phyloP scores from a whole-genome alignment of 1,140 invertebrate species.

The Dolichoris vasculosae region DNA sequence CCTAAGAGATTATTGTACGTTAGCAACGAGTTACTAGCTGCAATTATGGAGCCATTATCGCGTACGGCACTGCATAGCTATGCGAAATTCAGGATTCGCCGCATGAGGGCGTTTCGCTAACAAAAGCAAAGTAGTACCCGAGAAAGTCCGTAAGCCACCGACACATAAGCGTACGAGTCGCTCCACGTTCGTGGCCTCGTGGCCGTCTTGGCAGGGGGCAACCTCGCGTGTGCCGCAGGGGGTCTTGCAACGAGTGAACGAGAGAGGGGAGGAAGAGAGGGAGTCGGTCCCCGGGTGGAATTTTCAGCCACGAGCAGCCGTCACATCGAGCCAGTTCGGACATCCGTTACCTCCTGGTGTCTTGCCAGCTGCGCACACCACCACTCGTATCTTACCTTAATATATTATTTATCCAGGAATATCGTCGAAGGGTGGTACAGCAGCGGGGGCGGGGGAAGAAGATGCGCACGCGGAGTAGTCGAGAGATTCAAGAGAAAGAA shows the following conservation, averaged over 20 bases:
- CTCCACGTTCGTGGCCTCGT: not conserved
- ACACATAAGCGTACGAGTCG: not conserved
- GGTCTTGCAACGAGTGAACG: not conserved
- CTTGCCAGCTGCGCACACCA: slow-evolving; percentile 66
- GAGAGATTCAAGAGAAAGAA: not conserved
- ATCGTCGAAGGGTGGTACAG: not conserved
- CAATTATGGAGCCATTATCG: not conserved
- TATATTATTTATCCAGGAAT: slow-evolving; percentile 72
- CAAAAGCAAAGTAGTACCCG: not conserved
- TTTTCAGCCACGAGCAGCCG: slow-evolving; percentile 69
- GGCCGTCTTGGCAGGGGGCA: slow-evolving; percentile 7
- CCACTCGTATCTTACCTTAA: slow-evolving; percentile 72
- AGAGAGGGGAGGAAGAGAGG: not conserved
- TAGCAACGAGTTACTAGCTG: not conserved
- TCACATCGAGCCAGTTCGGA: slow-evolving; percentile 69
- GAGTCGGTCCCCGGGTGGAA: not conserved
- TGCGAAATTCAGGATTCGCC: not conserved
- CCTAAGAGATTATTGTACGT: no score
- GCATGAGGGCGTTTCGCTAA: not conserved
- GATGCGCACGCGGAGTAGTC: not conserved
- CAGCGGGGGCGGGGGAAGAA: not conserved
- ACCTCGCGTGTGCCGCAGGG: not conserved
- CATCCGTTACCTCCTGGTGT: slow-evolving; percentile 75
- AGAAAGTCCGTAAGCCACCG: not conserved
- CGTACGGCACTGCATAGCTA: not conserved